Evolutionary conservation across 2,888 invertebrate genomes (phyloP).

Genomic region (Drosophila hamatofila): DNA sequence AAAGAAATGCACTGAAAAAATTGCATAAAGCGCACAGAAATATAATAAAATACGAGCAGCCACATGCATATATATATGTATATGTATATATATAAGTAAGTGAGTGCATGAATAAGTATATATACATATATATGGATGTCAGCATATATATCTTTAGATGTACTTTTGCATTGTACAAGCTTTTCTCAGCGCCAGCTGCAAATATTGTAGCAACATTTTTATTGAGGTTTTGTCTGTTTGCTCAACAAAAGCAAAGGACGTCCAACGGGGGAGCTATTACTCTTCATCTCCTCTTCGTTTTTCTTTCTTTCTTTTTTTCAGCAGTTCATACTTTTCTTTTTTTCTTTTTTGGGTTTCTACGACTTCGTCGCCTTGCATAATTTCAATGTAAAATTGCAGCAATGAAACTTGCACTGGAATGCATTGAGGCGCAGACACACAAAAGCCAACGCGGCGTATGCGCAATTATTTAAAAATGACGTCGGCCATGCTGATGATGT

Average conservation of each 20-base stretch:
- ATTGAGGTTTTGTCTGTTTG: constrained; percentile 81
- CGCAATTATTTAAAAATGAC: constrained; percentile 75
- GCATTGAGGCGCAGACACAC: constrained; percentile 69
- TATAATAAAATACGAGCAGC: constrained; percentile 58
- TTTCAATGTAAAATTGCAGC: constrained; percentile 75
- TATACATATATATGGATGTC: constrained; percentile 14
- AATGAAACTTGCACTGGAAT: constrained; percentile 72
- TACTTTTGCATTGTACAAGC: constrained; percentile 66
- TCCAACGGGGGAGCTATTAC: constrained; percentile 60
- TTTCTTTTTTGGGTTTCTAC: constrained; percentile 25
- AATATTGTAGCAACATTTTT: constrained; percentile 81
- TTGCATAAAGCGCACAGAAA: constrained; percentile 57
- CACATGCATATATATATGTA: constrained; percentile 23
- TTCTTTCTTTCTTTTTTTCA: neutral
- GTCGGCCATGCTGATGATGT: constrained; percentile 18
- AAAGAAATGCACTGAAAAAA: constrained; percentile 51
- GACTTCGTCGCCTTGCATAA: constrained; percentile 63
- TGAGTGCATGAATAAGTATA: constrained; percentile 36
- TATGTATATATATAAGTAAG: constrained; percentile 17
- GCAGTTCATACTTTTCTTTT: constrained; percentile 3
- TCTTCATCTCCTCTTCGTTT: constrained; percentile 34
- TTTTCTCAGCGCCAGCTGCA: constrained; percentile 75
- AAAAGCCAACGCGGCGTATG: constrained; percentile 79
- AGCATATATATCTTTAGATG: constrained; percentile 31
- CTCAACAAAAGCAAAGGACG: constrained; percentile 69